These are phyloP conservation scores for Pseudochirops cupreus DNA, from an alignment of 2,797 vertebrate species.

Conservation along the genomic window DNA sequence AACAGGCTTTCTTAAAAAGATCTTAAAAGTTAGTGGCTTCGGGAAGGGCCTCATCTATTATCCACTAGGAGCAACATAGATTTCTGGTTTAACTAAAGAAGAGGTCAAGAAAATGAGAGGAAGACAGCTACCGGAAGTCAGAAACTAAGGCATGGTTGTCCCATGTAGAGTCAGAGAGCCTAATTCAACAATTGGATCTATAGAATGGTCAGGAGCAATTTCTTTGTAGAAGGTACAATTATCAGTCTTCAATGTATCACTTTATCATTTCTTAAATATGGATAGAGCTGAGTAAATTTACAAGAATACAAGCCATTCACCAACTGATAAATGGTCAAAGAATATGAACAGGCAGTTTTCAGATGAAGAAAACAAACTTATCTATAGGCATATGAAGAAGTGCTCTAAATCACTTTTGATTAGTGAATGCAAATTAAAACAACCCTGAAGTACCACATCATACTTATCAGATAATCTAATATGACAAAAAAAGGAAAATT, in stretches of 20 bases:
- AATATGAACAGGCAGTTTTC: too few species aligned
- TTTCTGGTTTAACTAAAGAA: not conserved
- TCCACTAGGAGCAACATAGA: not conserved
- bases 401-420: too few species aligned
- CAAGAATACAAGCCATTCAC: too few species aligned
- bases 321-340: too few species aligned
- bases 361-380: too few species aligned
- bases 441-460: too few species aligned
- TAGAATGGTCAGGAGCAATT: conserved; percentile 56
- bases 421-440: too few species aligned
- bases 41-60: not conserved
- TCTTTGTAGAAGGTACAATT: conserved; percentile 29
- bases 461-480: too few species aligned
- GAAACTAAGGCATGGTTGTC: conserved; percentile 18
- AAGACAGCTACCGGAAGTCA: not conserved
- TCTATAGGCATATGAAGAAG: too few species aligned
- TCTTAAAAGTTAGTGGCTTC: not conserved
- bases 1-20: not conserved
- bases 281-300: too few species aligned
- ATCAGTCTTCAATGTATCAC: not conserved
- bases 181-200: not conserved
- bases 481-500: too few species aligned
- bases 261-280: not conserved
- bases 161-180: conserved; percentile 29
- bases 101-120: not conserved